Evolutionary conservation across 1,140 invertebrate genomes (phyloP), one percentile per base, ranked within the genome.

Genomic region (Bombus impatiens): DNA sequence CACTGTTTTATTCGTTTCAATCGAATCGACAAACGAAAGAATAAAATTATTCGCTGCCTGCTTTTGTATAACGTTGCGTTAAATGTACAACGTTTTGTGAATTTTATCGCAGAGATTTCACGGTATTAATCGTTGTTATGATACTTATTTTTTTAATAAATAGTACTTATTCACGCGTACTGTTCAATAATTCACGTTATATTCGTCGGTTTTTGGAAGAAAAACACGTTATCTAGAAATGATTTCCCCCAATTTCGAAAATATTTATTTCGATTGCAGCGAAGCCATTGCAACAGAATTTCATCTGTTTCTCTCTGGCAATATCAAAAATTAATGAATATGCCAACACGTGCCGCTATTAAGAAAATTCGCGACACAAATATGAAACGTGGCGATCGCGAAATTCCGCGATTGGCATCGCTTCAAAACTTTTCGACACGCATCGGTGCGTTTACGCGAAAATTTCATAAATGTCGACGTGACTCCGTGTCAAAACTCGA

Each of bases 361-460:
- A 71, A 40, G 4, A 8, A 71, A 28, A 71, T 40, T 71, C 22
- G 37, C 37, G 18, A 22, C 18, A 8, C 18, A 68, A 35, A 68
- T 68, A 9, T 40, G 12, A 40, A 71, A 71, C 68, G 37, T 68
- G 67, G 18, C 4, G 18, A 22, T 15, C 42, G n/a, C 78, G 47
- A 42, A 42, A 62, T 37, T 44, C 35, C 70, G 13, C 37, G 53
- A 82, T 35, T 75, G 70, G 80, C 80, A 35, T 42, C 70, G 25
- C 53, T 35, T 65, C 70, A 74, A 75, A 35, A 65, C n/a, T 74
- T 62, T 47, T 42, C 59, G 28, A n/a, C 4, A 57, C 62, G 18
- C 15, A 44, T 32, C 40, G 28, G 0, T 13, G 35, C 65, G 32
- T 67, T n/a, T 28, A 6, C 35, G n/a, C 40, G 47, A 25, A 32